Percentiles rank a stretch among this genome's conserved stretches.
Evolutionary conservation across 1,140 invertebrate genomes (phyloP).

Genomic region (Ylistrum balloti): DNA sequence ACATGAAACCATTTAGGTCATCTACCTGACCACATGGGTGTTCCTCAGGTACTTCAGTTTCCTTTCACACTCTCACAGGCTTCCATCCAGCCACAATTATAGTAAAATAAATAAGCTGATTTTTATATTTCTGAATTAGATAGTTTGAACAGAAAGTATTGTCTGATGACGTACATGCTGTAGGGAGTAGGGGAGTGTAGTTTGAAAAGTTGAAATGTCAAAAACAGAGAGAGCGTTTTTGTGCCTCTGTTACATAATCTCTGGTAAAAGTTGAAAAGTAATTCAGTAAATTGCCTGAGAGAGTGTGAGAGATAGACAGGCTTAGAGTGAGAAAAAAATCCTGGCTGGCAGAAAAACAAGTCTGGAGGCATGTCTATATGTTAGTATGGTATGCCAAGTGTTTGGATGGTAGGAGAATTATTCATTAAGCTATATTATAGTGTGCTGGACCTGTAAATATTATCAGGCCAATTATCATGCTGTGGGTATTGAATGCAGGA

Average conservation of each 20-base stretch:
- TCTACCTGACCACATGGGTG: too few relatives aligned
- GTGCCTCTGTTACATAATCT: neutral
- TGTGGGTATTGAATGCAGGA: neutral
- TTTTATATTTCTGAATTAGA: too few relatives aligned
- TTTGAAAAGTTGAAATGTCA: neutral
- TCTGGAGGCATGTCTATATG: neutral
- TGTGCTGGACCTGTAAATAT: neutral
- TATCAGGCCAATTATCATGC: slow-evolving; percentile 27
- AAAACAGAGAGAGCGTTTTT: neutral
- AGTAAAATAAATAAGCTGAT: too few relatives aligned
- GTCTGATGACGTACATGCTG: too few relatives aligned
- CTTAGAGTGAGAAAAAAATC: neutral
- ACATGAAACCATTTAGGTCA: too few relatives aligned
- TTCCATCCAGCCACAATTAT: too few relatives aligned
- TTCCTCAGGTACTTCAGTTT: too few relatives aligned
- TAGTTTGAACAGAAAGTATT: too few relatives aligned
- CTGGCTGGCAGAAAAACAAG: neutral
- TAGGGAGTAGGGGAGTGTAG: neutral
- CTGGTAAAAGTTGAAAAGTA: neutral
- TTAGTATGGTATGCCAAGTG: slow-evolving; percentile 2
- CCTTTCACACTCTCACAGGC: too few relatives aligned
- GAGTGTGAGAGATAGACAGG: neutral
- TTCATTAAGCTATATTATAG: neutral
- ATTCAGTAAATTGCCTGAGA: neutral
- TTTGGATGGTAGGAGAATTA: neutral